Evolutionary conservation across 2,113 vertebrate genomes (phyloP).

Genomic region (Rhynchomys soricoides): DNA sequence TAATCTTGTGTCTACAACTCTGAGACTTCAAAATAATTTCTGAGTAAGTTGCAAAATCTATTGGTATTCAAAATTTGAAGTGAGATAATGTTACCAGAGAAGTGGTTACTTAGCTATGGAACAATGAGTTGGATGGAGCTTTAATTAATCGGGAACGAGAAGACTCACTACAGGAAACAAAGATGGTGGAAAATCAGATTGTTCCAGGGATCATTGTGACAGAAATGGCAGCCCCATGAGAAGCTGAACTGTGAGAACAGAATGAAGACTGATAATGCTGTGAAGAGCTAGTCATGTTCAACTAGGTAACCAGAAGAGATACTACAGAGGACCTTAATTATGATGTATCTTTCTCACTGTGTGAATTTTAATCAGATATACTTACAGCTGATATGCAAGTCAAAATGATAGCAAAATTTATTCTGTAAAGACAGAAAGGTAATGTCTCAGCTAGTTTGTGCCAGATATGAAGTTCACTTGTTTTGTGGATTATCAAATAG

Average conservation of each 20-base stretch:
- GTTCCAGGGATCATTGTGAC: not conserved
- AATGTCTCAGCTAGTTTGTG: not conserved
- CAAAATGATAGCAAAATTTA: not conserved
- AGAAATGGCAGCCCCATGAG: not conserved
- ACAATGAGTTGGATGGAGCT: not conserved
- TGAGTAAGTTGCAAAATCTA: not conserved
- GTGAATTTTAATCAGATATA: not conserved
- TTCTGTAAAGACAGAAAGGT: not conserved
- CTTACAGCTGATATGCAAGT: not conserved
- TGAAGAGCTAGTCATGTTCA: not conserved
- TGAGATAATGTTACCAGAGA: not conserved
- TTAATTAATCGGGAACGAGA: not conserved
- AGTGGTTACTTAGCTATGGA: not conserved
- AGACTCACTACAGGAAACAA: not conserved
- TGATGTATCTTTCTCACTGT: not conserved
- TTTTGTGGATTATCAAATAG: not conserved
- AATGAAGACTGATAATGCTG: not conserved
- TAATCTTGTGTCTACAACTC: too few relatives aligned
- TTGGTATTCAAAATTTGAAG: not conserved
- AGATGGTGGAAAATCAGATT: not conserved
- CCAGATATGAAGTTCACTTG: not conserved
- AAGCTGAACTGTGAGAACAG: not conserved
- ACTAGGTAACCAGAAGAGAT: not conserved
- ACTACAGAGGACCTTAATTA: not conserved
- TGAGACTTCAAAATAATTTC: not conserved